These are phyloP conservation scores for Apamea crenata DNA, from an alignment of 2,888 invertebrate species.

Conservation along the genomic window DNA sequence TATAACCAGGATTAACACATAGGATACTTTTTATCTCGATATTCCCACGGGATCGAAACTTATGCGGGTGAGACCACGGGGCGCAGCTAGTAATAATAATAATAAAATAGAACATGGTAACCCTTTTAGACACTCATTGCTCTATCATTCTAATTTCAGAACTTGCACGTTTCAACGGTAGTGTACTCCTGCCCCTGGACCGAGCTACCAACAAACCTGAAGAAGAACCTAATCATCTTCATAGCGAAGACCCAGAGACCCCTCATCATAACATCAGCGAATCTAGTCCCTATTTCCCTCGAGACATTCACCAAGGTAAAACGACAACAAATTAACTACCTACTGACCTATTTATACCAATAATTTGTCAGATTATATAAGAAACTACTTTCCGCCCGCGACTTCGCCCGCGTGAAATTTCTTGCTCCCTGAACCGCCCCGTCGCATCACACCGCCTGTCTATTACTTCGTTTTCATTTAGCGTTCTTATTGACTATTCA, in stretches of 20 bases:
- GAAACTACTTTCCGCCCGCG: neutral
- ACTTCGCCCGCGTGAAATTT: too few species aligned
- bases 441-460: too few species aligned
- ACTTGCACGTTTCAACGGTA: slow-evolving; percentile 71
- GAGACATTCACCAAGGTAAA: slow-evolving; percentile 79
- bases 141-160: slow-evolving; percentile 67
- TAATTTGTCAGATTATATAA: neutral
- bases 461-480: too few species aligned
- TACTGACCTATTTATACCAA: slow-evolving; percentile 3
- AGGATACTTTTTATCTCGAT: too few species aligned
- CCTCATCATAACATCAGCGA: slow-evolving; percentile 73
- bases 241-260: slow-evolving; percentile 77
- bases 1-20: too few species aligned
- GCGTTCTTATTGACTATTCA: too few species aligned
- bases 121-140: too few species aligned
- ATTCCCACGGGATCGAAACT: too few species aligned
- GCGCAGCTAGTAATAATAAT: too few species aligned
- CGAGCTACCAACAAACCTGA: slow-evolving; percentile 67
- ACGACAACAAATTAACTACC: slow-evolving; percentile 1
- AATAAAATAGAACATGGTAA: too few species aligned
- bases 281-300: slow-evolving; percentile 75
- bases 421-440: too few species aligned
- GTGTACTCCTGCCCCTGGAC: slow-evolving; percentile 76
- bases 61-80: too few species aligned
- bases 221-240: slow-evolving; percentile 74